phyloP scores from a whole-genome alignment of 2,113 vertebrate species.

The Gallinago media region DNA sequence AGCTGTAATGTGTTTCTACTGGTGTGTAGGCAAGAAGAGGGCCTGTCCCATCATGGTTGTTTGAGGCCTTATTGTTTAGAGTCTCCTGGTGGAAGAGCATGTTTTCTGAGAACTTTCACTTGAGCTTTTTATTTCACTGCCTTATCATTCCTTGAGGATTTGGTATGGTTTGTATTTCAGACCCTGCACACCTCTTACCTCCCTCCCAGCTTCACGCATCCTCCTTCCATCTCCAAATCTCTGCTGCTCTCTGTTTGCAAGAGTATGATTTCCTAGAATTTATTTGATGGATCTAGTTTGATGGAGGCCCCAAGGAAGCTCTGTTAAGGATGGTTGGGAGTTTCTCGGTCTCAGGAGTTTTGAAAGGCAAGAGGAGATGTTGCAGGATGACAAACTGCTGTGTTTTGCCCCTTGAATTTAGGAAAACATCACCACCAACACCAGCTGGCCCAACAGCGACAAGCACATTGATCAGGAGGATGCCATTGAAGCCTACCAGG shows the following conservation, averaged over 20 bases:
- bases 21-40: not conserved
- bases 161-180: not conserved
- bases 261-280: accelerated
- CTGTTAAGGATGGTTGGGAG: accelerated
- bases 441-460: constrained; percentile 80
- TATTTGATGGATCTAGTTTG: not conserved
- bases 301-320: not conserved
- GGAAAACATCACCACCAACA: constrained; percentile 47
- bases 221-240: not conserved
- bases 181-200: not conserved
- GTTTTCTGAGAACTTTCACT: not conserved
- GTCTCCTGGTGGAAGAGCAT: not conserved
- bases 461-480: constrained; percentile 83
- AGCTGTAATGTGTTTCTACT: not conserved
- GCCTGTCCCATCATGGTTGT: not conserved
- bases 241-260: not conserved
- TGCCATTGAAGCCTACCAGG: constrained; percentile 79
- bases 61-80: not conserved
- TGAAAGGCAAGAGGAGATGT: not conserved
- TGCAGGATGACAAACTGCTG: not conserved
- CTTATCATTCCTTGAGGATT: not conserved
- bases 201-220: not conserved
- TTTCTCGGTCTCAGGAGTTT: not conserved
- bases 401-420: not conserved
- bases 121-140: not conserved